Evolutionary conservation across 2,797 vertebrate genomes (phyloP).

Genomic region (Tenualosa thibaudeaui): DNA sequence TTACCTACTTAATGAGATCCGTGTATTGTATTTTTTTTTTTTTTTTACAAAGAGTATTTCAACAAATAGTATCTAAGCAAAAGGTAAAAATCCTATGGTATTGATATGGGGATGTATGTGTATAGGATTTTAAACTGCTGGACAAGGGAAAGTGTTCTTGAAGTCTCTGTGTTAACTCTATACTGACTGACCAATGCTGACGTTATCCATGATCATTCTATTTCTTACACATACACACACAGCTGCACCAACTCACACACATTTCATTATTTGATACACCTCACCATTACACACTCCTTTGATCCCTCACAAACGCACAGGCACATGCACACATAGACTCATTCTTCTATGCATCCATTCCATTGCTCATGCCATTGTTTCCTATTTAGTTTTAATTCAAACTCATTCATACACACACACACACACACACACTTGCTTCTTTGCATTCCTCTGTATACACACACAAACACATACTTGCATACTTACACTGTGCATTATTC

Average conservation of each 20-base stretch:
- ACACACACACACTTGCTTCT: background rate
- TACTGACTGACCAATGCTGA: background rate
- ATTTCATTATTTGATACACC: background rate
- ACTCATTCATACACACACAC: background rate
- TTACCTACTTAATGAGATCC: constrained; percentile 2
- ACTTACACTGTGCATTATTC: background rate
- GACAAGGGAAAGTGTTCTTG: constrained; percentile 19
- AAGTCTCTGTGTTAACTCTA: background rate
- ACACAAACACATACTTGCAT: background rate
- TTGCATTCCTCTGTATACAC: constrained; percentile 29
- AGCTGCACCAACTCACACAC: background rate
- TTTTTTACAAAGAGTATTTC: background rate
- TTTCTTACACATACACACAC: background rate
- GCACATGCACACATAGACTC: background rate
- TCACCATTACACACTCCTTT: background rate
- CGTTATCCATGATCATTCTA: background rate
- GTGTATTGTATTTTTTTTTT: background rate
- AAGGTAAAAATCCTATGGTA: background rate
- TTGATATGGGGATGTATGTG: background rate
- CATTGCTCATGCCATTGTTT: background rate
- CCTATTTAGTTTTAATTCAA: too few relatives aligned
- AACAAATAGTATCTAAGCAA: background rate
- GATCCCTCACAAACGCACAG: background rate
- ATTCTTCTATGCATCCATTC: background rate
- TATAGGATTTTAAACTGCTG: constrained; percentile 14